Evolutionary conservation across 2,888 invertebrate genomes (phyloP).

Genomic region (Cheilosia impressa): DNA sequence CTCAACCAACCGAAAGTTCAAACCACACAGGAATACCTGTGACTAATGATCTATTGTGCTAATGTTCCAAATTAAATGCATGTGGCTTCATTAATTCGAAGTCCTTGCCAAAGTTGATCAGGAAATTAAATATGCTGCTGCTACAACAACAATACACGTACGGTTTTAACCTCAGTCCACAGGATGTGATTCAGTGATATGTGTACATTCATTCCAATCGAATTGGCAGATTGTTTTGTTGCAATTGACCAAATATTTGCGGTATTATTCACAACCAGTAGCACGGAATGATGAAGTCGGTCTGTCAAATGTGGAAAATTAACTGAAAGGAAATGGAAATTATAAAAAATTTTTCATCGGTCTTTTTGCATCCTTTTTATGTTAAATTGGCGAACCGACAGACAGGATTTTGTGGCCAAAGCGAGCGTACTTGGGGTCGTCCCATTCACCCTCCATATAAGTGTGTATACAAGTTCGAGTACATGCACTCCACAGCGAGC

Average conservation of each 20-base stretch:
- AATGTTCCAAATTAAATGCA: conserved; percentile 12
- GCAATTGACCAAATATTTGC: conserved; percentile 52
- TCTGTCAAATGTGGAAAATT: conserved; percentile 54
- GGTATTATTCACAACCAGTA: conserved; percentile 36
- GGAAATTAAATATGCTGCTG: not conserved
- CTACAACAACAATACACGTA: not conserved
- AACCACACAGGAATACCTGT: conserved; percentile 1
- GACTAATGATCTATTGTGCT: conserved; percentile 12
- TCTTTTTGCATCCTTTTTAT: conserved; percentile 53
- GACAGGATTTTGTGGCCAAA: conserved; percentile 67
- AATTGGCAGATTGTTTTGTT: conserved; percentile 36
- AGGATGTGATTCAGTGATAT: not conserved
- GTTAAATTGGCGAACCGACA: conserved; percentile 53
- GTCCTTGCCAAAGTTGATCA: not conserved
- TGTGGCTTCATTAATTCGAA: not conserved
- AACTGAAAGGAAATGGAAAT: conserved; percentile 65
- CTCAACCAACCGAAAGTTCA: not conserved
- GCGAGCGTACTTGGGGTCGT: conserved; percentile 51
- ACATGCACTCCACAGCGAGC: conserved; percentile 15
- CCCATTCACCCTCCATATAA: not conserved
- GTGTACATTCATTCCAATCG: conserved; percentile 35
- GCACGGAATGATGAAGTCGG: conserved; percentile 28
- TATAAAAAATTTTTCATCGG: conserved; percentile 47
- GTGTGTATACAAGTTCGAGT: not conserved
- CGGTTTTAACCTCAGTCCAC: conserved; percentile 2